Conservation (phyloP, 1,140 invertebrate species). For the Homarus americanus region DNA sequence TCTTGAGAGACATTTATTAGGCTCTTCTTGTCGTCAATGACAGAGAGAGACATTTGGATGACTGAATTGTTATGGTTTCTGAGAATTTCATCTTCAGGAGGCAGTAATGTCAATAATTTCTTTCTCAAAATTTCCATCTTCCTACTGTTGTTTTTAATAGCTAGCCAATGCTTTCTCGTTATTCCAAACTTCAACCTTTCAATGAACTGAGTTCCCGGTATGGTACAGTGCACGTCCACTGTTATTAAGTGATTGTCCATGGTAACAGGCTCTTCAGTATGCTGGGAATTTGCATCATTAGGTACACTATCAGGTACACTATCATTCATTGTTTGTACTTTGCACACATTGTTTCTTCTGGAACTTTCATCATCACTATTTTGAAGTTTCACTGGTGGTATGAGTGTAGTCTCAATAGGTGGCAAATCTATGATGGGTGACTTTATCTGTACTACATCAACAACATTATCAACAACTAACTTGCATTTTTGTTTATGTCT, state of each 20-base stretch:
- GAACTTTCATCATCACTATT: not conserved
- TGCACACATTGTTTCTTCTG: not conserved
- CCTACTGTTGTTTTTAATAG: not conserved
- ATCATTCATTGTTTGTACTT: not conserved
- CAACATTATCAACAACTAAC: not conserved
- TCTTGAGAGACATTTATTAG: not conserved
- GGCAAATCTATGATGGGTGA: not conserved
- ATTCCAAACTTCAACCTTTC: not conserved
- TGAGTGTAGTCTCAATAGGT: not conserved
- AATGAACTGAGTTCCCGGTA: not conserved
- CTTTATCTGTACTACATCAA: not conserved
- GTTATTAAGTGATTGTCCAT: not conserved
- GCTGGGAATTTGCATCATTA: not conserved
- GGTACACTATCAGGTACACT: not conserved
- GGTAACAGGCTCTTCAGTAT: not conserved
- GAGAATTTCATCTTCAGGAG: not conserved
- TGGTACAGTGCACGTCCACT: not conserved
- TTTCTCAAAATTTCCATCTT: not conserved
- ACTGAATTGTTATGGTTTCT: not conserved
- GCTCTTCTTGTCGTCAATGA: not conserved
- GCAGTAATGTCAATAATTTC: not conserved
- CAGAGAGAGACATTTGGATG: not conserved
- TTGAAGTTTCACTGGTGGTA: not conserved
- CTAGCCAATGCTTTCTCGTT: not conserved
- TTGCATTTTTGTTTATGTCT: not conserved